A percentile compares a stretch with the other conserved stretches of the same genome.
Evolutionary conservation across 2,797 vertebrate species (phyloP).

Genomic region (Centropyge bicolor): DNA sequence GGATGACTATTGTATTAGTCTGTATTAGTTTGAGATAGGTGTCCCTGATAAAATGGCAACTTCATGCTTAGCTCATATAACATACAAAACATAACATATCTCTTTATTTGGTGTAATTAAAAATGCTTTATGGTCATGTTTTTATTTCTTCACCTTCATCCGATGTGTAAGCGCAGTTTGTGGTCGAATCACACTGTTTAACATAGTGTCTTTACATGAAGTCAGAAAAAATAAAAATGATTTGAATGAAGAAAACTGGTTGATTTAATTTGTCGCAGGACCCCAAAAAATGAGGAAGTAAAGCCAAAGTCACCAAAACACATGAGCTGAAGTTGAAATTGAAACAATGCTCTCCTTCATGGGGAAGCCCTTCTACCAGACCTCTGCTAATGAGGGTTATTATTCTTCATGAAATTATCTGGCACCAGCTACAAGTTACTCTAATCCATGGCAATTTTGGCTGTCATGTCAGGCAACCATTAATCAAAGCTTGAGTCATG

Average conservation of each 20-base stretch:
- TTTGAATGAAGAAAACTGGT: not conserved
- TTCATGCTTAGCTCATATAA: not conserved
- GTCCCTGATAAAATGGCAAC: not conserved
- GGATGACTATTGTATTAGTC: not conserved
- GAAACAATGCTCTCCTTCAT: slow-evolving; percentile 7
- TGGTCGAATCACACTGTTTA: not conserved
- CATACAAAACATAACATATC: slow-evolving; percentile 11
- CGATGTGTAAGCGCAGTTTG: not conserved
- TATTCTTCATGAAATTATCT: slow-evolving; percentile 33
- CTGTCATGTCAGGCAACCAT: not conserved
- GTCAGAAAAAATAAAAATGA: no score
- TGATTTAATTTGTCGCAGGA: not conserved
- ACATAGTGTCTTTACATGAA: not conserved
- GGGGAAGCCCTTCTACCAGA: not conserved
- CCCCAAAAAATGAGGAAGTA: not conserved
- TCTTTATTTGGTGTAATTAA: slow-evolving; percentile 32
- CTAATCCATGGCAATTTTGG: slow-evolving; percentile 1
- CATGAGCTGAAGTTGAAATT: not conserved
- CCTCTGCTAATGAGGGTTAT: not conserved
- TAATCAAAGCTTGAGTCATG: not conserved
- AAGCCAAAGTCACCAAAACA: slow-evolving; percentile 1
- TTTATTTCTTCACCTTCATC: slow-evolving; percentile 11
- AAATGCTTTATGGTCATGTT: slow-evolving; percentile 17
- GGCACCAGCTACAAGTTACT: not conserved
- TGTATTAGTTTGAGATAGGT: not conserved